These are phyloP conservation scores for Abrostola tripartita DNA, from an alignment of 2,888 invertebrate genomes.

Conservation along the genomic window DNA sequence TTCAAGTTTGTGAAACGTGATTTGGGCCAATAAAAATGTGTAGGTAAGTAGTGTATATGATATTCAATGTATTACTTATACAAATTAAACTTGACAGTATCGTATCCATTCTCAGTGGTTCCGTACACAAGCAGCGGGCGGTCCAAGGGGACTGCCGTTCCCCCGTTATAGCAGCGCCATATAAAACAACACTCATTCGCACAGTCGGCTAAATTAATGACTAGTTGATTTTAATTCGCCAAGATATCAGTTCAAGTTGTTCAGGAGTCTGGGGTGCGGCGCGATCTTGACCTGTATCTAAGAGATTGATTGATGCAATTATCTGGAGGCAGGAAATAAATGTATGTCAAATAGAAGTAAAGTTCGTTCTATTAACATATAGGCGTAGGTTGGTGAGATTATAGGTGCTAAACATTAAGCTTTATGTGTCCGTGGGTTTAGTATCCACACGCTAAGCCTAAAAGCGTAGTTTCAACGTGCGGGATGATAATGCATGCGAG, in stretches of 20 bases:
- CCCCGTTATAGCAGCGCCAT: constrained; percentile 50
- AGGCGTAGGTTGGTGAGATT: too few species aligned
- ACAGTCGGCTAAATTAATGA: constrained; percentile 62
- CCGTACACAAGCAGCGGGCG: constrained; percentile 34
- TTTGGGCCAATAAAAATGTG: too few species aligned
- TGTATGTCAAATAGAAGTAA: not conserved
- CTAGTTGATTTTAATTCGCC: constrained; percentile 56
- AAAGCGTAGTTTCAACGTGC: too few species aligned
- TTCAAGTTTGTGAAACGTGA: too few species aligned
- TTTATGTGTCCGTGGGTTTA: too few species aligned
- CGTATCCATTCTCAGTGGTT: constrained; percentile 31
- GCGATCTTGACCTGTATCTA: constrained; percentile 21
- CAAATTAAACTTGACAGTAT: constrained; percentile 8
- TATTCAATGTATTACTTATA: too few species aligned
- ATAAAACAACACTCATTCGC: constrained; percentile 60
- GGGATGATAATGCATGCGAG: too few species aligned
- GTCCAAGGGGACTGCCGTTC: constrained; percentile 50
- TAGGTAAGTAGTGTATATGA: too few species aligned
- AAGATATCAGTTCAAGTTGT: constrained; percentile 36
- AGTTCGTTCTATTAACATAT: not conserved
- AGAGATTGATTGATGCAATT: constrained; percentile 8
- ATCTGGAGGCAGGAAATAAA: not conserved
- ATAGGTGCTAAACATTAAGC: too few species aligned
- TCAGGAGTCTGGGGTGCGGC: constrained; percentile 2
- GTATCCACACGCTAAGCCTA: too few species aligned